These are phyloP conservation scores for Vanessa atalanta DNA, from an alignment of 1,140 invertebrate genomes.

Conservation along the genomic window DNA sequence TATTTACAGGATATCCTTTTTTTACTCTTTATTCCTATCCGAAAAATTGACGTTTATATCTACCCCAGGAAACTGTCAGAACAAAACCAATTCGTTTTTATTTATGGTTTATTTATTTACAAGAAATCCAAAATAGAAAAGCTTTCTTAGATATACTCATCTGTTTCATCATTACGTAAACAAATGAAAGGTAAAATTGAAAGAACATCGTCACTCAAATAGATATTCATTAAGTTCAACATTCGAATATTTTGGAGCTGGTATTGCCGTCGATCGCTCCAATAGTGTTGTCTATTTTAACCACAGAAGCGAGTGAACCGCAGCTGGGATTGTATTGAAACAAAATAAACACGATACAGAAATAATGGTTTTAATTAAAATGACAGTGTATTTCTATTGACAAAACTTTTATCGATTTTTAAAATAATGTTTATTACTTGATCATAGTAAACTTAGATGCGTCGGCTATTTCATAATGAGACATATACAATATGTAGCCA, in stretches of 20 bases:
- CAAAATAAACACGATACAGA: conserved; percentile 8
- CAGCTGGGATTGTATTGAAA: conserved; percentile 6
- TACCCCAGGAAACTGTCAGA: too few species aligned
- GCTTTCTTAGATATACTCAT: too few species aligned
- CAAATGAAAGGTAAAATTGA: background rate
- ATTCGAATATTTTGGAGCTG: background rate
- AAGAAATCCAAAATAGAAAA: too few species aligned
- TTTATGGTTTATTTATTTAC: too few species aligned
- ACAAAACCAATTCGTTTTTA: too few species aligned
- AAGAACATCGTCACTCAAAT: background rate
- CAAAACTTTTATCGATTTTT: background rate
- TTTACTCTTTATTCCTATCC: too few species aligned
- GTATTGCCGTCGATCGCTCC: background rate
- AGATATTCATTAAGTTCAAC: background rate
- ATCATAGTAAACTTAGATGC: too few species aligned
- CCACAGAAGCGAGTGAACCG: conserved; percentile 6
- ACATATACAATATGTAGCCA: too few species aligned
- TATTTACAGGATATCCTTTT: too few species aligned
- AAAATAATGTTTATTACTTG: too few species aligned
- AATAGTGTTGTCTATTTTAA: conserved; percentile 11
- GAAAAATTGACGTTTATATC: too few species aligned
- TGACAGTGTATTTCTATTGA: background rate
- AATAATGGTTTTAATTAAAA: conserved; percentile 12
- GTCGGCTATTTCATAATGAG: too few species aligned
- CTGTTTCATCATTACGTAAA: background rate